Percentiles rank a stretch among this genome's conserved stretches.
These are phyloP conservation scores for Apistogramma diplotaenia DNA, from an alignment of 2,113 vertebrate genomes.

Conservation along the genomic window DNA sequence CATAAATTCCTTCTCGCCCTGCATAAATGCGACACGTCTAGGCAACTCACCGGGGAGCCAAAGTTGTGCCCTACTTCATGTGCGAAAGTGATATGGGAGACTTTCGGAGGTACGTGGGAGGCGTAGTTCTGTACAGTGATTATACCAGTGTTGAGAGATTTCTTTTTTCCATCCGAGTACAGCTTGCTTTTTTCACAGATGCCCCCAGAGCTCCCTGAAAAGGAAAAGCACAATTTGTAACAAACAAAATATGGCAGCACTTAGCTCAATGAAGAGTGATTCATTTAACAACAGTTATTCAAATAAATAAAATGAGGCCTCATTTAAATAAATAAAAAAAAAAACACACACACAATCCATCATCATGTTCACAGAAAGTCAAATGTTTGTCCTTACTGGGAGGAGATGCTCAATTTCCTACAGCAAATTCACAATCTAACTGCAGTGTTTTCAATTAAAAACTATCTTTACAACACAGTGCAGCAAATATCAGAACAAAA, in stretches of 20 bases:
- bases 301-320: background rate
- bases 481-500: background rate
- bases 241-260: background rate
- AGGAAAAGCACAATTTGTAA: constrained; percentile 8
- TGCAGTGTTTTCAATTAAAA: background rate
- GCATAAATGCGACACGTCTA: background rate
- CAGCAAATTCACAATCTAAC: background rate
- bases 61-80: constrained; percentile 99
- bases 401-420: background rate
- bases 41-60: constrained; percentile 93
- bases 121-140: constrained; percentile 99
- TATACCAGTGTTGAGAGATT: constrained; percentile 98
- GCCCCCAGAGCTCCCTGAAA: constrained; percentile 94
- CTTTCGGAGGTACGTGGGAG: constrained; percentile 97
- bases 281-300: background rate
- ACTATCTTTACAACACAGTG: background rate
- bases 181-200: constrained; percentile 99
- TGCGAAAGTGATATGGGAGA: constrained; percentile 98
- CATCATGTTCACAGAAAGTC: background rate
- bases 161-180: constrained; percentile 98
- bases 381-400: background rate
- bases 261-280: background rate
- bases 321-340: no score
- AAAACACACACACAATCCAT: background rate
- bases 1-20: background rate